Base-by-base conservation (phyloP, 2,113 vertebrate species). In the Anseranas semipalmata region DNA sequence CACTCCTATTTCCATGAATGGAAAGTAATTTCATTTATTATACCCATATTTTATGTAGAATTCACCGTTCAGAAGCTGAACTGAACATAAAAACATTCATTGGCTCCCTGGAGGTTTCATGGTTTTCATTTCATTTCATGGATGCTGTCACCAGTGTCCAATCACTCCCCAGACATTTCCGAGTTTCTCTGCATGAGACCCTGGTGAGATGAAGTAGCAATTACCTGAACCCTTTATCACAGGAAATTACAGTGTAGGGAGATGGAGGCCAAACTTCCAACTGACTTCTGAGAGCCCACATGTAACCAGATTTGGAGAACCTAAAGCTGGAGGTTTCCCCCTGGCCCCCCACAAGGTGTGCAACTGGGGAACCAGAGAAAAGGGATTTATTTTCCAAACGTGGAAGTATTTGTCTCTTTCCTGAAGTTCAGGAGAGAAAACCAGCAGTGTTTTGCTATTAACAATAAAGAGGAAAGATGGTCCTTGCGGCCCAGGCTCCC, bases 101-200 rank as follows among this genome's bases (percentile, higher is more conserved):
- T 83, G 28, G 15, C 9, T 94, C 67, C 67, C 67, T 70, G 39
- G 62, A 60, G 39, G 45, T 68, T 77, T 83, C 32, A 14, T 35
- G 20, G 22, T 10, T 67, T 56, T 59, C 10, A 59, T 83, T 74
- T 22, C 22, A 56, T 53, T 48, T 72, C 39, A 35, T 0, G 4
- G 28, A 35, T 0, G 0, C 25, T 41, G 24, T 56, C 62, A 30
- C 35, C 1, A 8, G 35, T 22, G 65, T 67, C 85, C 71, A 22
- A 39, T 32, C 4, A 30, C 33, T 86, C 45, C 63, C 52, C 43
- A 48, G 33, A 86, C 12, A 45, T 41, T 52, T 74, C 43, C 5
- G 19, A 48, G 35, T 52, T 93, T 32, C 77, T 48, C 59, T 32
- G 8, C 50, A 33, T 0, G 1, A 45, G 70, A 28, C 24, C 39